Percentiles rank a stretch among this genome's conserved stretches.
Evolutionary conservation across 1,140 invertebrate genomes (phyloP).

Genomic region (Nasonia longicornis): DNA sequence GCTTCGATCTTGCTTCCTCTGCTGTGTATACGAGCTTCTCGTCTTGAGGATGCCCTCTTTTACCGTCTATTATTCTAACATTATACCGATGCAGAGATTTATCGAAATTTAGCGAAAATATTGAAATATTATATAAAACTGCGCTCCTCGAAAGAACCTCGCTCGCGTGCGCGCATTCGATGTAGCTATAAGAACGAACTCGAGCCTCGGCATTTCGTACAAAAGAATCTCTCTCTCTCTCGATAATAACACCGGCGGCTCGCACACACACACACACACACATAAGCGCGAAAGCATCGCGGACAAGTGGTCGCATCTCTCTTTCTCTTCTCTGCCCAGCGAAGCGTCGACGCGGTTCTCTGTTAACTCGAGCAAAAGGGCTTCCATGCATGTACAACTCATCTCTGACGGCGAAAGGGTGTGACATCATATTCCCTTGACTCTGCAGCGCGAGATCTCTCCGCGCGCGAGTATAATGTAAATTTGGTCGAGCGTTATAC

Average conservation of each 20-base stretch:
- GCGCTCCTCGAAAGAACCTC: not conserved
- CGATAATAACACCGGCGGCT: not conserved
- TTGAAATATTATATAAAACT: not conserved
- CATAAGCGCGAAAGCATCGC: not conserved
- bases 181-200: not conserved
- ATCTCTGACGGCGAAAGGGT: slow-evolving; percentile 35
- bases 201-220: not conserved
- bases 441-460: not conserved
- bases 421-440: not conserved
- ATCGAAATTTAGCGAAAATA: no score
- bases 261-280: not conserved
- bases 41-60: no score
- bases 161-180: not conserved
- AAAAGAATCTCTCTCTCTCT: not conserved
- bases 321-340: slow-evolving; percentile 30
- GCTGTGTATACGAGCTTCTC: no score
- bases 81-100: no score
- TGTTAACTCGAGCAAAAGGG: slow-evolving; percentile 33
- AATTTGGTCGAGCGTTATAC: not conserved
- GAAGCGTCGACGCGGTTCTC: slow-evolving; percentile 27
- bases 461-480: not conserved
- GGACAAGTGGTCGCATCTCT: slow-evolving; percentile 24
- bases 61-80: no score
- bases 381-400: slow-evolving; percentile 46
- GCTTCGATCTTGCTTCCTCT: no score